These are phyloP conservation scores for Dryobotodes eremita DNA, from an alignment of 2,888 invertebrate genomes.

Conservation along the genomic window DNA sequence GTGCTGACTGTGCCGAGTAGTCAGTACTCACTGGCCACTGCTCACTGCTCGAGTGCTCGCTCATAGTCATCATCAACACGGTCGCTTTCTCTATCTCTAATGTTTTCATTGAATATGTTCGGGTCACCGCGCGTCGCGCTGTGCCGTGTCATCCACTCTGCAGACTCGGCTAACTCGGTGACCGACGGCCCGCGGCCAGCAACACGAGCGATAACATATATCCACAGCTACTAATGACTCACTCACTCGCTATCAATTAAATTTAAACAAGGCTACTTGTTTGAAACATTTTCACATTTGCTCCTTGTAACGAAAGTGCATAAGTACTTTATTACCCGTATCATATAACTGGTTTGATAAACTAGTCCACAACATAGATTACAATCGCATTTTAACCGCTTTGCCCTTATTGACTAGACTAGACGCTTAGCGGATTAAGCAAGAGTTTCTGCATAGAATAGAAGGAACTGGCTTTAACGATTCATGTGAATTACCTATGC, in stretches of 20 bases:
- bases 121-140: neutral
- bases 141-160: neutral
- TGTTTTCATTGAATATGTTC: slow-evolving; percentile 12
- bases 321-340: neutral
- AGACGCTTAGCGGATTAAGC: neutral
- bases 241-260: slow-evolving; percentile 19
- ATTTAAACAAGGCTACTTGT: slow-evolving; percentile 2
- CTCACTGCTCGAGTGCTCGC: slow-evolving; percentile 7
- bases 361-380: neutral
- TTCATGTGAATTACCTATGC: neutral
- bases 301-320: slow-evolving; percentile 1
- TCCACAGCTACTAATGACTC: slow-evolving; percentile 30
- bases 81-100: slow-evolving; percentile 43
- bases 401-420: neutral
- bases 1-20: neutral
- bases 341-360: neutral
- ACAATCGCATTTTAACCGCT: neutral
- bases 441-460: neutral
- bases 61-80: slow-evolving; percentile 14
- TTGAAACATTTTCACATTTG: neutral
- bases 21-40: too few species aligned
- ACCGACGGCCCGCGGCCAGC: neutral
- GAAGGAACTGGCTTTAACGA: neutral
- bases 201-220: slow-evolving; percentile 10
- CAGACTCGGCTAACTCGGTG: neutral